Conservation (phyloP, 2,888 invertebrate genomes). For the Malthinus seriepunctatus region DNA sequence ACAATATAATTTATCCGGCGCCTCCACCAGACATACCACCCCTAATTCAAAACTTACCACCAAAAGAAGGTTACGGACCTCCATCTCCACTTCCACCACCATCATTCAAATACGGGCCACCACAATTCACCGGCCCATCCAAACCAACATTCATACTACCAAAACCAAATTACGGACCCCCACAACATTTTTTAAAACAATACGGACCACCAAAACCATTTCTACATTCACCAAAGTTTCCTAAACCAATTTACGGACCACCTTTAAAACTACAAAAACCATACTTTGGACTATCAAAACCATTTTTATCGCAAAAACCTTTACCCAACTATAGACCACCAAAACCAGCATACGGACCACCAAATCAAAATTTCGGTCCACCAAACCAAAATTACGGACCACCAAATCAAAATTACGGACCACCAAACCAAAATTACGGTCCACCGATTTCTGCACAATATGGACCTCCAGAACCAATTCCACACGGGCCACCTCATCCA, state of each 20-base stretch:
- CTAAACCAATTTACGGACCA: conserved; percentile 14
- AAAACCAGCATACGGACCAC: conserved; percentile 42
- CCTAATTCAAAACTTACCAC: conserved; percentile 39
- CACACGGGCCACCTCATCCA: conserved; percentile 65
- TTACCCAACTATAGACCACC: conserved; percentile 45
- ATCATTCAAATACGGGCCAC: conserved; percentile 31
- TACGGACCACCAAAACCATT: conserved; percentile 50
- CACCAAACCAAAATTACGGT: conserved; percentile 52
- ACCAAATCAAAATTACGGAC: conserved; percentile 49
- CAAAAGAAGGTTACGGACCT: conserved; percentile 30
- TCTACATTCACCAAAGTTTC: conserved; percentile 50
- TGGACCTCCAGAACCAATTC: conserved; percentile 64
- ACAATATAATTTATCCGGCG: conserved; percentile 53
- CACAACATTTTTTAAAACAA: conserved; percentile 53
- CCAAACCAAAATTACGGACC: conserved; percentile 51
- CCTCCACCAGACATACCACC: conserved; percentile 57
- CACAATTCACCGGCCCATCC: conserved; percentile 33
- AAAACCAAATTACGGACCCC: conserved; percentile 56
- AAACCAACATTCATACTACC: conserved; percentile 50
- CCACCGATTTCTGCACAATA: conserved; percentile 59
- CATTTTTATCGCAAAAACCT: conserved; percentile 24
- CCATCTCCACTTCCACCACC: conserved; percentile 31
- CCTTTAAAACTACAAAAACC: conserved; percentile 8
- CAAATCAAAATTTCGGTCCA: conserved; percentile 47
- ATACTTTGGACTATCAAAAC: not conserved